These are phyloP conservation scores for Hesperia comma DNA, from an alignment of 2,888 invertebrate genomes.

Conservation along the genomic window DNA sequence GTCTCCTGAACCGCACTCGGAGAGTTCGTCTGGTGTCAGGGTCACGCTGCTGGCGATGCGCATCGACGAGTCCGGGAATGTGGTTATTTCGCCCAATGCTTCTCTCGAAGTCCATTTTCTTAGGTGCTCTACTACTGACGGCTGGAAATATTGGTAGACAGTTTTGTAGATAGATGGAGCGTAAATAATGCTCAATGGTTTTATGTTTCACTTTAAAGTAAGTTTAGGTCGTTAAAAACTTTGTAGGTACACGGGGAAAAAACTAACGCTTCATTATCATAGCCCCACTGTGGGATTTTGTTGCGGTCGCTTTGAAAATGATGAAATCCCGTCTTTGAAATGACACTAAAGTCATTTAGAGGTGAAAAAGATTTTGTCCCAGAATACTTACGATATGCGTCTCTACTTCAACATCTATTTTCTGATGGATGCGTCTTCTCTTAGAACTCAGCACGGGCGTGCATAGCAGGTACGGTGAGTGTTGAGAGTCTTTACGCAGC, in stretches of 20 bases:
- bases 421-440: constrained; percentile 86
- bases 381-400: constrained; percentile 91
- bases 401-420: constrained; percentile 93
- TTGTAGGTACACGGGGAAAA: no score
- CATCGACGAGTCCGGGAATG: constrained; percentile 90
- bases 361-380: no score
- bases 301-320: no score
- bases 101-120: constrained; percentile 94
- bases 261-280: no score
- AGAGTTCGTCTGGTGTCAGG: constrained; percentile 79
- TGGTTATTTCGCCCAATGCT: constrained; percentile 92
- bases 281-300: no score
- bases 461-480: constrained; percentile 90
- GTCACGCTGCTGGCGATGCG: constrained; percentile 85
- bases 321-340: no score
- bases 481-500: constrained; percentile 84
- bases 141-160: constrained; percentile 80
- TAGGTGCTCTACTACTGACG: constrained; percentile 90
- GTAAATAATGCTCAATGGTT: no score
- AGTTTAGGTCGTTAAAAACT: no score
- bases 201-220: no score
- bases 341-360: no score
- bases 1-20: constrained; percentile 84
- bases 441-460: constrained; percentile 91
- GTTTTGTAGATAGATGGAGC: no score